Base-by-base conservation (phyloP, 2,797 vertebrate genomes). In the Poeciliopsis presidionis region DNA sequence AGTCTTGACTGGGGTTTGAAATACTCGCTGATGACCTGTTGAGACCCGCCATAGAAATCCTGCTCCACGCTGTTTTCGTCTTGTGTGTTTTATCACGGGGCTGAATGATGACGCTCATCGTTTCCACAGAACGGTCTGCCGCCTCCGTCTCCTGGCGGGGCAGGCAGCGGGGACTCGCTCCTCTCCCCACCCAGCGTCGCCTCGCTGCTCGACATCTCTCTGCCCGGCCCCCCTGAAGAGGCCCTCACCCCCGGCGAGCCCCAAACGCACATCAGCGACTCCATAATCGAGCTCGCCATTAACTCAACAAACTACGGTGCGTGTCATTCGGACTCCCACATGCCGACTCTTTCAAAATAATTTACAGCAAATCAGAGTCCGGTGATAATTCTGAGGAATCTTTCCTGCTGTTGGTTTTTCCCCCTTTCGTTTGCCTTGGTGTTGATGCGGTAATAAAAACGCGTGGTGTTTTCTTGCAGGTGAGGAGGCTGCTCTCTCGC, bases 231-330 rank as follows among this genome's bases (percentile, higher is more conserved):
- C 2, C 98, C 98, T 0, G 98, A 99, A 79, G 98, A 99, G 72
- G 96, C 97, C n/a, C 95, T 99, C 9, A 96, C 97, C 1, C 96
- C 98, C 5, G 98, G 97, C 72, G 98, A 97, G 73, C 92, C 96
- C 30, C 96, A 97, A 71, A 97, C 96, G 2, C 98, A 99, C 79
- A 99, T 99, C 94, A 99, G 98, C 0, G 98, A 99, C 94, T 99
- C 98, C 57, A 99, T 99, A 92, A 99, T 99, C 0, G 98, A 99
- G 92, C 97, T 99, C 0, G 98, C 98, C 83, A 99, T 99, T 94
- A 99, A 98, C 94, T 99, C 98, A 5, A 97, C 97, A 73, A 97
- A 98, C 81, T 99, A 97, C 12, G 95, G 98, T 98, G 86, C 78
- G 95, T 78, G 1, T 4, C 22, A 12, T 61, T 3, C 5, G 8